These are phyloP conservation scores for Acrobasis consociella DNA, from an alignment of 2,888 invertebrate species.

Conservation along the genomic window DNA sequence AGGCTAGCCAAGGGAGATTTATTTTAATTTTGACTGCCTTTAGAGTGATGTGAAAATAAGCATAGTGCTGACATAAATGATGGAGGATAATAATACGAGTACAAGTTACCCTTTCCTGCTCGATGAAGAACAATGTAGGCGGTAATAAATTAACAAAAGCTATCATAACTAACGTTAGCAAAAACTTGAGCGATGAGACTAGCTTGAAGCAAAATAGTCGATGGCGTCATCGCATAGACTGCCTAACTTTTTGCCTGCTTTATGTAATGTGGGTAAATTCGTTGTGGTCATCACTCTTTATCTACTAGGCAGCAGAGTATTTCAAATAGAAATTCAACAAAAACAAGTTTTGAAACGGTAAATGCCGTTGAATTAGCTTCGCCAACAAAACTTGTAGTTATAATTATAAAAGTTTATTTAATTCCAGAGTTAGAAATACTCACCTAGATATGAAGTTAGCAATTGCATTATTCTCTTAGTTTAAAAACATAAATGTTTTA, in stretches of 20 bases:
- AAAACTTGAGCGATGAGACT: constrained; percentile 44
- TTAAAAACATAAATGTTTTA: not conserved
- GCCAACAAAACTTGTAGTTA: not conserved
- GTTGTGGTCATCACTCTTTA: constrained; percentile 27
- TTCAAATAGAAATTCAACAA: not conserved
- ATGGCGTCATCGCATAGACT: constrained; percentile 52
- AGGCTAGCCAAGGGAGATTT: too few species aligned
- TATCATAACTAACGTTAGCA: constrained; percentile 24
- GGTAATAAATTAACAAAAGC: constrained; percentile 9
- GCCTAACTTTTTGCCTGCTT: constrained; percentile 32
- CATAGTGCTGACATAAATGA: too few species aligned
- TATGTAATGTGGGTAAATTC: constrained; percentile 29
- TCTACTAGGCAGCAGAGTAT: not conserved
- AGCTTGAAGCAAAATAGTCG: constrained; percentile 7
- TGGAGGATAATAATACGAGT: too few species aligned
- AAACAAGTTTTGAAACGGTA: constrained; percentile 5
- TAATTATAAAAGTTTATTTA: constrained; percentile 3
- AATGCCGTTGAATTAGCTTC: not conserved
- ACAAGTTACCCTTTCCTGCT: too few species aligned
- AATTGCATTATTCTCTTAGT: not conserved
- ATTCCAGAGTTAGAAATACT: constrained; percentile 5
- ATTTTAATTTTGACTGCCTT: too few species aligned
- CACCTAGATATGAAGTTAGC: not conserved
- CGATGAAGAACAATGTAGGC: not conserved
- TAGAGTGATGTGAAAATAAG: too few species aligned